Percentiles rank a stretch among this genome's conserved stretches.
Conservation (phyloP, 2,888 invertebrate species). For the Ectemnius cavifrons region DNA sequence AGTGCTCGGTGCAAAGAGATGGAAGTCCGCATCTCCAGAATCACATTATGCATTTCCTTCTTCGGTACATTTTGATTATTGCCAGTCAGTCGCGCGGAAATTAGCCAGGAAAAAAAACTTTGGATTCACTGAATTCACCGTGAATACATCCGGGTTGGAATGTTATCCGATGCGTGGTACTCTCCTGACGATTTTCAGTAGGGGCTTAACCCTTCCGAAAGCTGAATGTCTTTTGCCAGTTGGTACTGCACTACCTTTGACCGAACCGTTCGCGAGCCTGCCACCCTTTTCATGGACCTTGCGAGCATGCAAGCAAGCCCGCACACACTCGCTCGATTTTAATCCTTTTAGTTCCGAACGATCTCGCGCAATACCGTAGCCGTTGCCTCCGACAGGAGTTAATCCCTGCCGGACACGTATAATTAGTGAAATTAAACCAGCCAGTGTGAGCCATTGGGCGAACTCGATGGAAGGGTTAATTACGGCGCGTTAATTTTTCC, state of each 20-base stretch:
- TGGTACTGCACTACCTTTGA: neutral
- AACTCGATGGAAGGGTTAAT: slow-evolving; percentile 45
- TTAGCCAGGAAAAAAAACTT: neutral
- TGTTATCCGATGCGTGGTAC: slow-evolving; percentile 28
- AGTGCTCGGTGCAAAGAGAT: neutral
- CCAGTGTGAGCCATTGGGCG: slow-evolving; percentile 29
- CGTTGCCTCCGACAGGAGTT: slow-evolving; percentile 48
- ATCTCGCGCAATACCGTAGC: slow-evolving; percentile 46
- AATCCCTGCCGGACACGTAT: slow-evolving; percentile 50
- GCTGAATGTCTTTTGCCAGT: slow-evolving; percentile 40
- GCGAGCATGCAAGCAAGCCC: neutral
- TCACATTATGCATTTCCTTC: neutral
- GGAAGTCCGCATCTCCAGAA: neutral
- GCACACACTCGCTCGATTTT: slow-evolving; percentile 36
- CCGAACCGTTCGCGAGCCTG: neutral
- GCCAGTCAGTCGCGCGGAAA: neutral
- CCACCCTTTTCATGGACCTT: slow-evolving; percentile 13
- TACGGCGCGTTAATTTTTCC: slow-evolving; percentile 50
- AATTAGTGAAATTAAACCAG: slow-evolving; percentile 56
- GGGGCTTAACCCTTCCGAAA: slow-evolving; percentile 45
- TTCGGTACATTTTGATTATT: neutral
- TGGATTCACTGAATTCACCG: neutral
- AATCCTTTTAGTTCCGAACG: slow-evolving; percentile 52
- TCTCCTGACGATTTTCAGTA: slow-evolving; percentile 37
- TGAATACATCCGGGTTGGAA: neutral